Evolutionary conservation across 2,888 invertebrate species (phyloP), one percentile per base, ranked within the genome.

Genomic region (Cerceris rybyensis): DNA sequence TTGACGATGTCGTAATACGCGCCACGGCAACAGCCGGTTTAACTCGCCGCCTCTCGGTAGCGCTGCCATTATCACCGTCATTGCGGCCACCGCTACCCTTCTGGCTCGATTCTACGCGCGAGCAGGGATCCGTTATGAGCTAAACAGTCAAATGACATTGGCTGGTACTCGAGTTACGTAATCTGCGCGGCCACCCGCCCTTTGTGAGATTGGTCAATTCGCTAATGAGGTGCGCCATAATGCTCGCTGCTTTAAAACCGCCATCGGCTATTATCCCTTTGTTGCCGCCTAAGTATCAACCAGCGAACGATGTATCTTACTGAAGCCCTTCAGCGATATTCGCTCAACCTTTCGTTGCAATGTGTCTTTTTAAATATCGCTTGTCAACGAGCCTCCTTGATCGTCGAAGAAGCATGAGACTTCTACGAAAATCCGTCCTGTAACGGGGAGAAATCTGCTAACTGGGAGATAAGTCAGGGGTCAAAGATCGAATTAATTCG

Each of bases 151-250:
- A 41, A 74, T 67, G 69, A 75, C 70, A 69, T 41, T 58, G 39
- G 43, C 67, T 61, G 65, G 9, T 55, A 55, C 65, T 11, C 57
- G 7, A 43, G 67, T 55, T 75, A 52, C 54, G 70, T 73, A 75
- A 72, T 70, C 75, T 70, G 13, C 17, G 14, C 7, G 49, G n/a
- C 41, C 54, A 43, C 54, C 65, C 39, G 65, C 78, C 87, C 88
- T 90, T 88, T 90, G 88, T 87, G 84, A 86, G 87, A 87, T 88
- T 88, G 86, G 78, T 80, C 85, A 85, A 82, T 84, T 85, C 85
- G 84, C 87, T 90, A 90, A 90, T 90, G 89, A 90, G 88, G 82
- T 85, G 81, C 82, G 80, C 66, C 61, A 67, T 84, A 85, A 86
- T 82, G 14, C 66, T 50, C 50, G 65, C 39, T 63, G 74, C 54